Conservation (phyloP, 2,797 vertebrate genomes). For the Odontamblyopus lacepedii region DNA sequence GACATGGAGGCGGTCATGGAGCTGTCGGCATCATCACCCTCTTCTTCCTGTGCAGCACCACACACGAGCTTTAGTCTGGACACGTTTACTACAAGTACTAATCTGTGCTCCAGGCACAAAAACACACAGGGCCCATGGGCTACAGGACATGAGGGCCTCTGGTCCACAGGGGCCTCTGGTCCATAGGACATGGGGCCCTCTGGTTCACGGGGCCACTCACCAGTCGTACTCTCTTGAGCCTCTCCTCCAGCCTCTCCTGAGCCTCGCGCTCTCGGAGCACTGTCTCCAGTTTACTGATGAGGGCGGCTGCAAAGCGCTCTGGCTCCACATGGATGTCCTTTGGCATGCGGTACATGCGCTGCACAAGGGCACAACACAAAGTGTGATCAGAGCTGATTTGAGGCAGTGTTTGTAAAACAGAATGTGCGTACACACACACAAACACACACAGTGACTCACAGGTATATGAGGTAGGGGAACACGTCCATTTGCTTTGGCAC, state of each 20-base stretch:
- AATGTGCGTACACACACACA: too few relatives aligned
- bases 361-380: constrained; percentile 1
- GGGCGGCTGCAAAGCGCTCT: constrained; percentile 92
- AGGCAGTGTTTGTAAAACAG: background rate
- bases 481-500: constrained; percentile 93
- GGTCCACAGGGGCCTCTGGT: too few relatives aligned
- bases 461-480: constrained; percentile 97
- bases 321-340: constrained; percentile 96
- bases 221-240: constrained; percentile 89
- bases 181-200: too few relatives aligned
- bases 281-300: constrained; percentile 91
- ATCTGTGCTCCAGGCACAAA: too few relatives aligned
- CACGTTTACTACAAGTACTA: background rate
- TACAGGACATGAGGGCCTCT: background rate
- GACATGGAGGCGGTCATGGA: constrained; percentile 78
- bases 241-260: constrained; percentile 90
- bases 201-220: constrained; percentile 59
- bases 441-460: constrained; percentile 72
- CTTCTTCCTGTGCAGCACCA: constrained; percentile 84
- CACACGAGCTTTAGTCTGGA: background rate
- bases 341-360: constrained; percentile 93
- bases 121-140: too few relatives aligned
- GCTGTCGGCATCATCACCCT: constrained; percentile 89
- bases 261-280: constrained; percentile 92
- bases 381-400: too few relatives aligned